A percentile compares a stretch with the other conserved stretches of the same genome.
Conservation (phyloP, 2,888 invertebrate genomes). For the Cephalotes varians region DNA sequence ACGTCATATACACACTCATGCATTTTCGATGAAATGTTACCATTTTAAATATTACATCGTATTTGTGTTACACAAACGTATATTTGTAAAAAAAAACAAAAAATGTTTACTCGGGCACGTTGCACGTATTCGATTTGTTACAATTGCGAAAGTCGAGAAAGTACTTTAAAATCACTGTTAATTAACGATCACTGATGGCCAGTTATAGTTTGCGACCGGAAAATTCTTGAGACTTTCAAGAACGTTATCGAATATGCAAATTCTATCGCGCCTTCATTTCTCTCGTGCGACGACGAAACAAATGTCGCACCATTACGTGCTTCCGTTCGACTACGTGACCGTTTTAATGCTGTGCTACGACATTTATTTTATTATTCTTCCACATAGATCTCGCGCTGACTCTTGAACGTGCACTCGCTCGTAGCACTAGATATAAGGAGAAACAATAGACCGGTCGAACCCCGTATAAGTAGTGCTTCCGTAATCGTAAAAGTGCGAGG, state of each 20-base stretch:
- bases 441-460: neutral
- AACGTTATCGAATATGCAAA: conserved; percentile 59
- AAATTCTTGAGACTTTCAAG: conserved; percentile 30
- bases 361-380: conserved; percentile 64
- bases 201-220: neutral
- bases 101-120: neutral
- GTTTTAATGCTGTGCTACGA: conserved; percentile 64
- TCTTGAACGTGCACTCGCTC: neutral
- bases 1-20: conserved; percentile 29
- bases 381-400: conserved; percentile 35
- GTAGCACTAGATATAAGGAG: neutral
- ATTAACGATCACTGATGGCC: neutral
- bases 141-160: neutral
- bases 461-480: conserved; percentile 17
- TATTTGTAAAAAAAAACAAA: neutral
- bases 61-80: neutral
- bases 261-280: conserved; percentile 58
- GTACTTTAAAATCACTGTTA: neutral
- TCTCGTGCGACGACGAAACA: conserved; percentile 52
- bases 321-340: conserved; percentile 63
- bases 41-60: neutral
- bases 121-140: neutral
- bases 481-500: conserved; percentile 18
- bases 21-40: neutral
- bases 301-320: conserved; percentile 65